Base-by-base conservation (phyloP, 2,797 vertebrate genomes). In the Euthynnus affinis region DNA sequence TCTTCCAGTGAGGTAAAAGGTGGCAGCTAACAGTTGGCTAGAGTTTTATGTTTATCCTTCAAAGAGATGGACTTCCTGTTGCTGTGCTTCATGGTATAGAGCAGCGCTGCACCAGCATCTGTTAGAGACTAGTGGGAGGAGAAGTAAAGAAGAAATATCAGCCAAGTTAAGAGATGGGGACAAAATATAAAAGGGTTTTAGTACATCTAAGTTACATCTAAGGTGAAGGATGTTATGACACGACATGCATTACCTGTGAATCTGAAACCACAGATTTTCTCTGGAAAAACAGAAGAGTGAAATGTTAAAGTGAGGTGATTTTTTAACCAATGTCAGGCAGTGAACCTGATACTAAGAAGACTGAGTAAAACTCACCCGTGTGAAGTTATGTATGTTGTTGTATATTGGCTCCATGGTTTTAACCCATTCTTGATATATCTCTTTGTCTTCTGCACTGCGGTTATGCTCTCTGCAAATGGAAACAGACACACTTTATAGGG, bases 41-140 rank as follows among this genome's bases (percentile, higher is more conserved):
- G 15, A 63, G 46, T 63, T 52, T 52, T 71, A 0, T 80, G 76
- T 75, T 86, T 76, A 42, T 87, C 67, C 87, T 89, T 89, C 70
- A 77, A 52, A 22, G 84, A 87, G 72, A 91, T 87, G 40, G 89
- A 87, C 68, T 81, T 92, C 78, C 88, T 94, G 91, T 94, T 94
- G 84, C 91, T 81, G 78, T 93, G 90, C 78, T 95, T 95, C 93
- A 95, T 92, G 46, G 57, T 42, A 84, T 93, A 94, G 80, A 95
- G 86, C 78, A 95, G 88, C 0, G 48, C 94, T 9, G 94, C 94
- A 6, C 91, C 93, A 9, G 70, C 80, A 0, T 95, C 94, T 83
- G 93, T 94, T 27, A 95, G 81, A 80, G 92, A 73, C 94, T 95
- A 77, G 20, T 2, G 57, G 63, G 48, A 74, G 46, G 40, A 80